These are phyloP conservation scores for Hyles vespertilio DNA, from an alignment of 1,140 invertebrate genomes.

Conservation along the genomic window DNA sequence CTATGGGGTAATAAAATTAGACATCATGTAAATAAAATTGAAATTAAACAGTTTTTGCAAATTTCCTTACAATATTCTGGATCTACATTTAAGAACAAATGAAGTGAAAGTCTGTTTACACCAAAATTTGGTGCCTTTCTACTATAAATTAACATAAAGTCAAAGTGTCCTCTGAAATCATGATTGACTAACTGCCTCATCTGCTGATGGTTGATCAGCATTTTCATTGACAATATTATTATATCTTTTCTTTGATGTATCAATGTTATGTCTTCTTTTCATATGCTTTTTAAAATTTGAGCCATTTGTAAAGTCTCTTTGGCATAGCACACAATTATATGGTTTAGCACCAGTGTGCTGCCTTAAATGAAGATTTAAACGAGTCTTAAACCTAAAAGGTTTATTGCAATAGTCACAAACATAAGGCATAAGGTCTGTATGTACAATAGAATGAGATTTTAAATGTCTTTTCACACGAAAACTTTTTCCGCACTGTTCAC, in stretches of 20 bases:
- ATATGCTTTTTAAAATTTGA: conserved; percentile 88
- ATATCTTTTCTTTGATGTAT: conserved; percentile 52
- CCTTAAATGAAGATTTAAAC: conserved; percentile 80
- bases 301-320: conserved; percentile 85
- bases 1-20: no score
- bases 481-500: conserved; percentile 84
- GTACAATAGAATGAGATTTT: conserved; percentile 77
- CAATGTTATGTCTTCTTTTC: conserved; percentile 81
- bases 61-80: no score
- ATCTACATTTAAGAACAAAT: no score
- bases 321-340: conserved; percentile 79
- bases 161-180: no score
- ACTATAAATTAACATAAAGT: no score
- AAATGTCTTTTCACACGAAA: conserved; percentile 78
- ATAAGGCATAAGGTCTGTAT: conserved; percentile 92
- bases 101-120: no score
- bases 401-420: conserved; percentile 85
- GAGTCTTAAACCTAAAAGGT: conserved; percentile 83
- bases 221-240: conserved; percentile 25
- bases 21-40: no score
- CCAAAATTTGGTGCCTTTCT: no score
- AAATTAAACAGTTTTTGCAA: no score
- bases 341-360: conserved; percentile 81
- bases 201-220: neutral
- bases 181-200: no score